These are phyloP conservation scores for Drosophila stalkeri DNA, from an alignment of 2,888 invertebrate species.

Conservation along the genomic window DNA sequence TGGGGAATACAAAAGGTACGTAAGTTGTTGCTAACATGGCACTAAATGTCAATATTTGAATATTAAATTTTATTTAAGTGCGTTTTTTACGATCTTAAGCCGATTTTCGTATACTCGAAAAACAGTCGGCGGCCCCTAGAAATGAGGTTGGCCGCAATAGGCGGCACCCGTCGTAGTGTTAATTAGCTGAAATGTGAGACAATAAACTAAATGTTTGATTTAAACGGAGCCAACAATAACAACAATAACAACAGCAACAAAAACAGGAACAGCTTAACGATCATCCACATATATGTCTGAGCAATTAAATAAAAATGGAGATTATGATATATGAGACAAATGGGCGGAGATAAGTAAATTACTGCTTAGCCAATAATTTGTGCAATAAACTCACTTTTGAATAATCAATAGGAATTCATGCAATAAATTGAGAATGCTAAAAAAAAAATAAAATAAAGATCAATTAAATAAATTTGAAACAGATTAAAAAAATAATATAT, in stretches of 20 bases:
- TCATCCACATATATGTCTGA: not conserved
- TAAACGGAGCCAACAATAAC: conserved; percentile 31
- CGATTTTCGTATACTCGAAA: conserved; percentile 74
- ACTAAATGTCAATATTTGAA: conserved; percentile 83
- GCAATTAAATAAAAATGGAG: conserved; percentile 7
- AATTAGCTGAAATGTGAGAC: conserved; percentile 79
- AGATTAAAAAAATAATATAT: no score
- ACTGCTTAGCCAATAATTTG: not conserved
- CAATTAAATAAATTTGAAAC: no score
- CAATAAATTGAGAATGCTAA: not conserved
- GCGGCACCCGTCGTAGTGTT: conserved; percentile 70
- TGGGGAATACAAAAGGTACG: conserved; percentile 55
- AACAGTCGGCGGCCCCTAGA: conserved; percentile 46
- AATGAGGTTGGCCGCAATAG: conserved; percentile 63
- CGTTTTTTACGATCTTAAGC: conserved; percentile 82
- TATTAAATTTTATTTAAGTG: conserved; percentile 81
- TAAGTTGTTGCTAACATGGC: conserved; percentile 80
- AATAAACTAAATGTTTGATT: conserved; percentile 80
- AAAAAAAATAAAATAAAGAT: no score
- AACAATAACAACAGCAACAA: conserved; percentile 18
- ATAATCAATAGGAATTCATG: not conserved
- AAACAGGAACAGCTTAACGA: conserved; percentile 9
- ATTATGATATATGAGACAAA: conserved; percentile 24
- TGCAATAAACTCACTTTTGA: not conserved
- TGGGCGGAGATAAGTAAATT: conserved; percentile 4